Evolutionary conservation across 35 echinoderm and acorn worm species (phyloP).

Genomic region (Apostichopus parvimensis): DNA sequence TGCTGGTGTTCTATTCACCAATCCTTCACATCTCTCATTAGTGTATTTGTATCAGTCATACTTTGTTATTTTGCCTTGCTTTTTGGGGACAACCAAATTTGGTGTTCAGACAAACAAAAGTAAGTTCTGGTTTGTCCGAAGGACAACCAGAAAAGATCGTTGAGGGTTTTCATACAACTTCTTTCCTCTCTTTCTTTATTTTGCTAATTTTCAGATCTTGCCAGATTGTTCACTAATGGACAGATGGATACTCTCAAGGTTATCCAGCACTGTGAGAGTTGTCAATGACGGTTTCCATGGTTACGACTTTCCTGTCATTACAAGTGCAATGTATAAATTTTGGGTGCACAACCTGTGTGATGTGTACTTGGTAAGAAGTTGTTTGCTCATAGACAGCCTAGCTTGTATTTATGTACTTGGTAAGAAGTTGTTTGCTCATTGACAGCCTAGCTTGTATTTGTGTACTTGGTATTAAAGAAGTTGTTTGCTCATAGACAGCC

Average conservation of each 20-base stretch:
- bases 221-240: constrained; percentile 62
- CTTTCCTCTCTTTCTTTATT: neutral
- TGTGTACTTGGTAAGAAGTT: constrained; percentile 80
- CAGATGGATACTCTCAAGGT: constrained; percentile 70
- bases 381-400: neutral
- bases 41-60: too few species aligned
- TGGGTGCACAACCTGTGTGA: constrained; percentile 90
- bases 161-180: too few species aligned
- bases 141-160: neutral
- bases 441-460: too few species aligned
- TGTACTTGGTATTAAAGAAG: too few species aligned
- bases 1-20: too few species aligned
- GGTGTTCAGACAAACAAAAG: too few species aligned
- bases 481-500: too few species aligned
- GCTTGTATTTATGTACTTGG: too few species aligned
- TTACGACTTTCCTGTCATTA: constrained; percentile 71
- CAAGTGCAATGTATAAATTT: constrained; percentile 75
- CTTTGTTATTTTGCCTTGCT: too few species aligned
- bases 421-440: too few species aligned
- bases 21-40: too few species aligned
- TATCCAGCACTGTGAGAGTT: constrained; percentile 40
- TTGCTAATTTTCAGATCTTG: neutral
- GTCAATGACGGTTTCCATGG: constrained; percentile 72
- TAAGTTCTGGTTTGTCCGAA: neutral
- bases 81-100: too few species aligned